Conservation (phyloP, 2,888 invertebrate species). For the Chloromyia formosa region DNA sequence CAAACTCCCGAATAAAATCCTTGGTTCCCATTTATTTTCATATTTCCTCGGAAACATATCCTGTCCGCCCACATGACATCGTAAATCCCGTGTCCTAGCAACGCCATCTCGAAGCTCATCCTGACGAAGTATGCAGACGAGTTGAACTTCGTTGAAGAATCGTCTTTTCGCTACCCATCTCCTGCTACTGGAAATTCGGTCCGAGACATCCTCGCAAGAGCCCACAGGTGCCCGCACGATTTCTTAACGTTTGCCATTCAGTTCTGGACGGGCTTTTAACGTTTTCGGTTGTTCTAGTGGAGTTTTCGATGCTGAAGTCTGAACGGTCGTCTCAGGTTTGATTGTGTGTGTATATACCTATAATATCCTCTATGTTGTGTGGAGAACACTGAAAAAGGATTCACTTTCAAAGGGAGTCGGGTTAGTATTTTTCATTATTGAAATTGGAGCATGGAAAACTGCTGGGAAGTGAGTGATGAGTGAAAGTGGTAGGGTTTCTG, state of each 20-base stretch:
- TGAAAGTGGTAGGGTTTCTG: not conserved
- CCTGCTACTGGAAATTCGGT: not conserved
- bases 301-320: not conserved
- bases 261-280: conserved; percentile 25
- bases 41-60: not conserved
- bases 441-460: not conserved
- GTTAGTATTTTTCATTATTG: not conserved
- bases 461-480: not conserved
- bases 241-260: conserved; percentile 1
- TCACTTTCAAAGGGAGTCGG: not conserved
- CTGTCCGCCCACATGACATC: conserved; percentile 20
- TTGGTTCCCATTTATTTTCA: not conserved
- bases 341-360: not conserved
- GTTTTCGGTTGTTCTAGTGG: conserved; percentile 5
- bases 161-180: not conserved
- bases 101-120: conserved; percentile 28
- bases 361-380: not conserved
- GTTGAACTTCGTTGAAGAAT: not conserved
- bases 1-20: not conserved
- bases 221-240: conserved; percentile 1
- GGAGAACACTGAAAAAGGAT: not conserved
- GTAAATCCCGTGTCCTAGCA: conserved; percentile 30
- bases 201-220: not conserved
- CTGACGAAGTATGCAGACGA: not conserved
- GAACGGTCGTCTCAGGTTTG: not conserved